A percentile compares a stretch with the other conserved stretches of the same genome.
These are phyloP conservation scores for Drosophila sproati DNA, from an alignment of 1,140 invertebrate genomes.

Conservation along the genomic window DNA sequence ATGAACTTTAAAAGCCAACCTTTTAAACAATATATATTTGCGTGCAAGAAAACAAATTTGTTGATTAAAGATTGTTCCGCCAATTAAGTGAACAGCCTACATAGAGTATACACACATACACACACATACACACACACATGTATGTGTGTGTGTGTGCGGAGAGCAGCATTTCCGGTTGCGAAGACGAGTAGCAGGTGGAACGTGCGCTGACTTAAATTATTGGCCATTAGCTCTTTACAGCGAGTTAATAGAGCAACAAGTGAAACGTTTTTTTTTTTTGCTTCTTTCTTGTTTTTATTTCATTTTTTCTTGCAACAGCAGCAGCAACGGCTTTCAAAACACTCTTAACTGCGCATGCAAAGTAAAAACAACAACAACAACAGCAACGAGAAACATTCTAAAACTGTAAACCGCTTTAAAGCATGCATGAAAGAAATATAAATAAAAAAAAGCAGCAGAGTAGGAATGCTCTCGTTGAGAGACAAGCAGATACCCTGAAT, in stretches of 20 bases:
- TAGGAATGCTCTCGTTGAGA: too few species aligned
- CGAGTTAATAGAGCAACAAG: constrained; percentile 76
- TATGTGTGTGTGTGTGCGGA: constrained; percentile 10
- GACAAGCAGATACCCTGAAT: too few species aligned
- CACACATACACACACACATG: neutral
- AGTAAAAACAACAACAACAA: constrained; percentile 52
- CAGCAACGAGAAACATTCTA: constrained; percentile 33
- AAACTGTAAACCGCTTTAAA: constrained; percentile 34
- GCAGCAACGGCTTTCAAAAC: constrained; percentile 12
- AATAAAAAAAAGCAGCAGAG: neutral
- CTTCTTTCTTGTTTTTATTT: neutral
- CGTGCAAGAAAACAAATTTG: constrained; percentile 31
- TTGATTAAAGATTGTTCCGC: constrained; percentile 26
- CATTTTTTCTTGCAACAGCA: too few species aligned
- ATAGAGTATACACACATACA: too few species aligned
- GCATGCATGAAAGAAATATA: neutral
- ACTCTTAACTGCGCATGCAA: constrained; percentile 71
- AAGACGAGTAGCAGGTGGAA: constrained; percentile 18
- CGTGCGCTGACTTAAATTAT: constrained; percentile 54
- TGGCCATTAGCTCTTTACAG: constrained; percentile 44
- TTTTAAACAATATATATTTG: constrained; percentile 29
- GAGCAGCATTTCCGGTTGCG: constrained; percentile 35
- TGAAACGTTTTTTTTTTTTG: constrained; percentile 45
- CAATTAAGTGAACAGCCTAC: constrained; percentile 3
- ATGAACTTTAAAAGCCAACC: neutral